A percentile compares a stretch with the other conserved stretches of the same genome.
phyloP scores from a whole-genome alignment of 2,797 vertebrate species.

The Gymnoscopelus braueri region DNA sequence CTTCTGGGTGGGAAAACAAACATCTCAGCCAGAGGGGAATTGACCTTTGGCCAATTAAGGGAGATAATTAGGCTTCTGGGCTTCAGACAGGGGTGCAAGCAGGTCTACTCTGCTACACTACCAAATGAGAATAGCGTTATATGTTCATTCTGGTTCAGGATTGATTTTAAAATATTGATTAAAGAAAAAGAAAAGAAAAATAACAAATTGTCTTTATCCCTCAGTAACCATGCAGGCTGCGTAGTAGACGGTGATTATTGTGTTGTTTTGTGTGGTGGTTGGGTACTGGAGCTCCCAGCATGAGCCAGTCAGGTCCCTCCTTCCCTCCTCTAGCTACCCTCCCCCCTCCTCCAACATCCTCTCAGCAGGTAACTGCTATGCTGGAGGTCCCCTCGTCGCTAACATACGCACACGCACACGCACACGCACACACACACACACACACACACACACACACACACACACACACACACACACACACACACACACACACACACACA shows the following conservation, averaged over 20 bases:
- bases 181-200: no score
- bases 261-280: constrained; percentile 90
- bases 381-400: constrained; percentile 84
- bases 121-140: no score
- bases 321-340: constrained; percentile 44
- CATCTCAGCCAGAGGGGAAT: no score
- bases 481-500: not conserved
- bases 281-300: constrained; percentile 91
- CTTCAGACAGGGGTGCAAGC: no score
- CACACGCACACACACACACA: not conserved
- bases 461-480: not conserved
- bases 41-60: no score
- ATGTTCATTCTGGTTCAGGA: no score
- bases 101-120: no score
- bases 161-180: no score
- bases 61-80: no score
- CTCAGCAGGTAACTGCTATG: constrained; percentile 86
- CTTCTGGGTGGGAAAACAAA: no score
- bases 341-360: constrained; percentile 8
- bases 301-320: constrained; percentile 91
- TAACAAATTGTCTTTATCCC: no score
- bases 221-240: no score
- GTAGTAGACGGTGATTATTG: constrained; percentile 78
- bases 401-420: constrained; percentile 9
- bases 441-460: not conserved